Evolutionary conservation across 2,797 vertebrate genomes (phyloP), one percentile per base, ranked within the genome.

Genomic region (Amniataba percoides): DNA sequence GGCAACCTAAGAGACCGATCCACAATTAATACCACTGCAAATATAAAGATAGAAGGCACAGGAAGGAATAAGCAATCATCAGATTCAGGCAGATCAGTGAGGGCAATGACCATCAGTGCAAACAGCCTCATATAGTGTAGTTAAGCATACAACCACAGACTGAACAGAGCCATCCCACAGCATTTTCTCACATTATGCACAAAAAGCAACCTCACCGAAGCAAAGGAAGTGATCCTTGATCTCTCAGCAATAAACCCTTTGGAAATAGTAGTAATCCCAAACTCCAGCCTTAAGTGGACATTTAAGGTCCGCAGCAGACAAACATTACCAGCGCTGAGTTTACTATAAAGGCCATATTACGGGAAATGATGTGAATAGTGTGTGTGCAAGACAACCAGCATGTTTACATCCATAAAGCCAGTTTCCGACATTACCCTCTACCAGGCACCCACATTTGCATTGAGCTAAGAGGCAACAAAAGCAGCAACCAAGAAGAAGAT

Each of bases 1-100:
- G 21, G 23, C 5, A 48, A 21, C 11, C 21, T 42, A 63, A 25
- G n/a, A 64, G 3, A 61, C 43, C 45, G 62, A 61, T 57, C 62
- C 57, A 49, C 36, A 60, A 65, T 43, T 55, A 31, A 53, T 15
- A 42, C 15, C 15, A 39, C 23, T 55, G 12, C 43, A 57, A 39
- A 71, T 19, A n/a, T 21, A 39, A 2, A 21, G 3, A 67, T 15
- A 34, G 45, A 69, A 48, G 59, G 55, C 46, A 71, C 36, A 71
- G 58, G 61, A 71, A 71, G 43, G 60, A 36, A 58, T 49, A 19
- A 70, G 60, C 48, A 77, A 61, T 7, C 27, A 58, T 40, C 48
- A 31, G 11, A 45, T 43, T 7, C 57, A 53, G 64, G n/a, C 19
- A 53, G 46, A 77, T 68, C 57, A 63, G 19, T 3, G 31, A 55